These are phyloP conservation scores for Drosophila bifasciata DNA, from an alignment of 1,140 invertebrate genomes.

Conservation along the genomic window DNA sequence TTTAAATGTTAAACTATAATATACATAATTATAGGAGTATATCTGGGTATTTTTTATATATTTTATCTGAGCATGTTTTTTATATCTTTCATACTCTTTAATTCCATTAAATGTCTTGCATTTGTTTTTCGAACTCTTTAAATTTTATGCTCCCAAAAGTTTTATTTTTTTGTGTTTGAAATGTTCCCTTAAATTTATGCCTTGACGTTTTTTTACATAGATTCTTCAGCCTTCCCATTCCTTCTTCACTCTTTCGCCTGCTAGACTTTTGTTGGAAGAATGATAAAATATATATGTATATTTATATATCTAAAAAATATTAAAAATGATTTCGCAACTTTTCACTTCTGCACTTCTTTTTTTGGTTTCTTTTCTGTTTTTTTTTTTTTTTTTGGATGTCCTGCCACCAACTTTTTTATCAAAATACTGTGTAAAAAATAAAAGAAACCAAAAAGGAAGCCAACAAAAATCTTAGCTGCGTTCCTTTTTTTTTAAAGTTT, in stretches of 20 bases:
- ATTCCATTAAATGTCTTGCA: too few relatives aligned
- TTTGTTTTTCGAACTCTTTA: too few relatives aligned
- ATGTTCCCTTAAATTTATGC: too few relatives aligned
- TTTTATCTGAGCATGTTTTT: too few relatives aligned
- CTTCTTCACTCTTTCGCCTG: slow-evolving; percentile 16
- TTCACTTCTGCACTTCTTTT: slow-evolving; percentile 29
- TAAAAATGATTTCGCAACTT: slow-evolving; percentile 69
- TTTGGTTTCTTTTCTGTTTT: slow-evolving; percentile 10
- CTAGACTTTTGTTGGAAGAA: slow-evolving; percentile 37
- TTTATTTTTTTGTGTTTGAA: too few relatives aligned
- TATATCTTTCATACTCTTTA: too few relatives aligned
- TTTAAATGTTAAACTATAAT: too few relatives aligned
- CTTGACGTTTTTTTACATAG: slow-evolving; percentile 1
- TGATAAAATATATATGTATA: slow-evolving; percentile 20
- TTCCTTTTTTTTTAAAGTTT: slow-evolving; percentile 61
- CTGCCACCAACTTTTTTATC: slow-evolving; percentile 54
- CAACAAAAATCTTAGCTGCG: slow-evolving; percentile 27
- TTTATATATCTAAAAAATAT: slow-evolving; percentile 38
- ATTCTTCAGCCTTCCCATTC: slow-evolving; percentile 1
- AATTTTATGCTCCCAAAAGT: too few relatives aligned
- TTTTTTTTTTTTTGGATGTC: slow-evolving; percentile 21
- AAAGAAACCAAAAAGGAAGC: too few relatives aligned
- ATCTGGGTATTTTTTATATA: too few relatives aligned
- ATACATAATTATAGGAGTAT: too few relatives aligned
- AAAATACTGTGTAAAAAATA: slow-evolving; percentile 37